These are phyloP conservation scores for Aegithalos caudatus DNA, from an alignment of 2,113 vertebrate genomes.

Conservation along the genomic window DNA sequence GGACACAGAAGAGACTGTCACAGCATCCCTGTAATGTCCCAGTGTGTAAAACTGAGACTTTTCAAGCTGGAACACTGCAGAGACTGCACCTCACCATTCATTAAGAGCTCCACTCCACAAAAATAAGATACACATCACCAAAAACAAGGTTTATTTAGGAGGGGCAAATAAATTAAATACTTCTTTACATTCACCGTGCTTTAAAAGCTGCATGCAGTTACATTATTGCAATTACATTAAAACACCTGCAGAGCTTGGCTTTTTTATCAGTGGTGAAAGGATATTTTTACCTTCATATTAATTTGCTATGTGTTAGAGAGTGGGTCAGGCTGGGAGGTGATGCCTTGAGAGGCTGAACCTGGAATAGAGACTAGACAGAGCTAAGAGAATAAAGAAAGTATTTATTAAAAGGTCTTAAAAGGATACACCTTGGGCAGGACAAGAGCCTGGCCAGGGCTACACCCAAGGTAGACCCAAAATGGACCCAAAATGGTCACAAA, in stretches of 20 bases:
- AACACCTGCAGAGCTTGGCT: not conserved
- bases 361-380: not conserved
- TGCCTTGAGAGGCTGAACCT: not conserved
- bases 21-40: rapidly evolving
- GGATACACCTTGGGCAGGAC: too few relatives aligned
- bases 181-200: not conserved
- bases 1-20: not conserved
- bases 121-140: not conserved
- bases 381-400: rapidly evolving
- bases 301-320: rapidly evolving
- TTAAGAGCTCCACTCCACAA: rapidly evolving
- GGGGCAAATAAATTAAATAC: too few relatives aligned
- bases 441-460: not conserved
- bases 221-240: rapidly evolving
- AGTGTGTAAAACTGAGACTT: rapidly evolving
- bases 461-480: too few relatives aligned
- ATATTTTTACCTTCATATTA: rapidly evolving
- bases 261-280: rapidly evolving
- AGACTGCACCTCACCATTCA: not conserved
- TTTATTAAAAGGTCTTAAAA: not conserved
- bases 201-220: not conserved
- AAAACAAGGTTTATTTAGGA: not conserved
- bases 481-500: not conserved
- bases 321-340: not conserved
- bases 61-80: rapidly evolving